Evolutionary conservation across 2,113 vertebrate species (phyloP).

Genomic region (Castor canadensis): DNA sequence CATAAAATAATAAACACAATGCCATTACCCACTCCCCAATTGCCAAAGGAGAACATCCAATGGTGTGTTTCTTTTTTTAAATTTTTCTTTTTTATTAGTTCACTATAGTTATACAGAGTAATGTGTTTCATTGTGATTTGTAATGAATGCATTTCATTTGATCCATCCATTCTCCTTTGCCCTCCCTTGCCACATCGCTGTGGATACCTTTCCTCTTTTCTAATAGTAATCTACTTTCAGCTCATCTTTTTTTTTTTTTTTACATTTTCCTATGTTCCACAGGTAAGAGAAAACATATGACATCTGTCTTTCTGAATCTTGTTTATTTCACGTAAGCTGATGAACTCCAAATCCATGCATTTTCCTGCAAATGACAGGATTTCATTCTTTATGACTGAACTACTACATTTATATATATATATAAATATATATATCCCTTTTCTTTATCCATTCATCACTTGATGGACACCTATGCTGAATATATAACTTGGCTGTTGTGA

Average conservation of each 20-base stretch:
- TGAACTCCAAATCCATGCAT: not conserved
- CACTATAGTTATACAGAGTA: not conserved
- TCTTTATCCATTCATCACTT: not conserved
- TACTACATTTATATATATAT: not conserved
- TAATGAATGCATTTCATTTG: too few species aligned
- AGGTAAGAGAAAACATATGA: not conserved
- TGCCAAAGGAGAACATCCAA: accelerated
- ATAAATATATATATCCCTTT: too few species aligned
- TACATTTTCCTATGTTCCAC: not conserved
- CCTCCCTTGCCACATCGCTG: too few species aligned
- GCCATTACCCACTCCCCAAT: not conserved
- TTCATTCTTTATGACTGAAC: not conserved
- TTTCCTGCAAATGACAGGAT: not conserved
- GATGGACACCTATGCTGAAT: not conserved
- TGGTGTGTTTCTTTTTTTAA: not conserved
- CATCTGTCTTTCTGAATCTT: not conserved
- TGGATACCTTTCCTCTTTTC: not conserved
- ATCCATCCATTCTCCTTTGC: not conserved
- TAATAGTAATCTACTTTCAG: too few species aligned
- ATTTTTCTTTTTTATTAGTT: not conserved
- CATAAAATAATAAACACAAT: not conserved
- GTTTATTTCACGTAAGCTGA: not conserved
- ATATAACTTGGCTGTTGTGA: not conserved
- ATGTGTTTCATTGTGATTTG: too few species aligned
- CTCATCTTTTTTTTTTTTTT: not conserved